Evolutionary conservation across 1,140 invertebrate species (phyloP).

Genomic region (Pseudomyrmex concolor): DNA sequence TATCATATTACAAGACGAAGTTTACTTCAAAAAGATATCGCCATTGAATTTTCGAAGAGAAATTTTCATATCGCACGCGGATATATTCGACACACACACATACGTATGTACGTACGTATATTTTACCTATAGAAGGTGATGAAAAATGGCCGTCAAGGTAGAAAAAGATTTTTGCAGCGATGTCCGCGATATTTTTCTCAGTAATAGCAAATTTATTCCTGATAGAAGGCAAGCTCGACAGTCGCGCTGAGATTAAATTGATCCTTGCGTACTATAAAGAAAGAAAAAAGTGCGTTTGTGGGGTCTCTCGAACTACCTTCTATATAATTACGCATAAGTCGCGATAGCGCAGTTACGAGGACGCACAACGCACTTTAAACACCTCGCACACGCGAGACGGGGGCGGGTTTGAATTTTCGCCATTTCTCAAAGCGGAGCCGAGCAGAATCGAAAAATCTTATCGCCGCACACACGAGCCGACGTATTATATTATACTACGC

Average conservation of each 20-base stretch:
- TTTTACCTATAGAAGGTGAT: neutral
- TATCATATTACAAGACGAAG: slow-evolving; percentile 37
- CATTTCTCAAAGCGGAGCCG: slow-evolving; percentile 41
- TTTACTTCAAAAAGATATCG: slow-evolving; percentile 39
- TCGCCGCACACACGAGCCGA: slow-evolving; percentile 9
- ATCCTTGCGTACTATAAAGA: slow-evolving; percentile 18
- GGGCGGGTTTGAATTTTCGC: slow-evolving; percentile 62
- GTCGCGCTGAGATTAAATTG: slow-evolving; percentile 58
- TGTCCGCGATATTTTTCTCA: slow-evolving; percentile 31
- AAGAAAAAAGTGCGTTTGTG: slow-evolving; percentile 44
- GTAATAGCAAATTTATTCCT: slow-evolving; percentile 59
- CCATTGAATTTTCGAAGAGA: slow-evolving; percentile 38
- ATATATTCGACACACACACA: slow-evolving; percentile 5
- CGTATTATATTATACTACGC: slow-evolving; percentile 8
- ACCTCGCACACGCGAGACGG: slow-evolving; percentile 67
- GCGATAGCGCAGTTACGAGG: slow-evolving; percentile 65
- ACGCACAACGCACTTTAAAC: slow-evolving; percentile 63
- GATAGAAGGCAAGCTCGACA: neutral
- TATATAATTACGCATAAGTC: slow-evolving; percentile 66
- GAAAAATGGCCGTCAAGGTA: slow-evolving; percentile 19
- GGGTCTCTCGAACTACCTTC: neutral
- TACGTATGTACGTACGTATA: too few species aligned
- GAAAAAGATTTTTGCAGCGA: slow-evolving; percentile 8
- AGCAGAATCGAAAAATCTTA: slow-evolving; percentile 49
- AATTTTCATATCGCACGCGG: slow-evolving; percentile 21